phyloP scores from a whole-genome alignment of 2,113 vertebrate species.

The Nyctibius bracteatus region DNA sequence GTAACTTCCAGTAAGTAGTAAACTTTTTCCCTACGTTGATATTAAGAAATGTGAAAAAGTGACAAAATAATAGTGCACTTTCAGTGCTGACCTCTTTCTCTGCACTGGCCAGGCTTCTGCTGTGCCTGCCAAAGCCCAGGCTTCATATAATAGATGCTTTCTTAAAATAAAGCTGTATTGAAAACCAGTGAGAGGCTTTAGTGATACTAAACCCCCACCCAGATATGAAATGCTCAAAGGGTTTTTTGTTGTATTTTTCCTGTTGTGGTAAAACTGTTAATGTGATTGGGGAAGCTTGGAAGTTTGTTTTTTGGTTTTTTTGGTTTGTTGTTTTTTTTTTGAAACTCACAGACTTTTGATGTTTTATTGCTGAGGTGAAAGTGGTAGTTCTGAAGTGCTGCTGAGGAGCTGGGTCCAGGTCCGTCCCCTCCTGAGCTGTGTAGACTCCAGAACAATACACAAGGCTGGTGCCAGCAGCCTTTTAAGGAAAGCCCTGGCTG shows the following conservation, averaged over 20 bases:
- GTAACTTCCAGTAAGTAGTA: neutral
- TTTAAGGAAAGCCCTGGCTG: neutral
- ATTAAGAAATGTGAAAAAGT: conserved; percentile 29
- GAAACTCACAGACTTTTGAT: neutral
- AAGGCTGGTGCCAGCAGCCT: neutral
- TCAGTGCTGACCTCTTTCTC: conserved; percentile 17
- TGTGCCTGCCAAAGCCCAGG: conserved; percentile 24
- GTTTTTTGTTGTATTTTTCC: neutral
- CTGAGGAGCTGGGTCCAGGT: fast-evolving
- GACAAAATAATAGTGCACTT: conserved; percentile 37
- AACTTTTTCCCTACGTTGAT: neutral
- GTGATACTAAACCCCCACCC: conserved; percentile 52
- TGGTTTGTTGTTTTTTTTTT: no score
- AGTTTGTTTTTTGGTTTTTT: no score
- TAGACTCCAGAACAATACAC: neutral
- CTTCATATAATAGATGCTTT: conserved; percentile 57
- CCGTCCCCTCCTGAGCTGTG: neutral
- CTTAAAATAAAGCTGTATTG: conserved; percentile 59
- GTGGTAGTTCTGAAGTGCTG: neutral
- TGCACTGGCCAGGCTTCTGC: neutral
- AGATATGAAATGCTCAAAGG: conserved; percentile 49
- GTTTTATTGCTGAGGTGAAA: neutral
- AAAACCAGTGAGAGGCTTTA: conserved; percentile 56
- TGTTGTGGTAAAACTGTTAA: neutral
- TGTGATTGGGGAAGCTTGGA: no score